Evolutionary conservation across 2,113 vertebrate species (phyloP).

Genomic region (Pao palembangensis): DNA sequence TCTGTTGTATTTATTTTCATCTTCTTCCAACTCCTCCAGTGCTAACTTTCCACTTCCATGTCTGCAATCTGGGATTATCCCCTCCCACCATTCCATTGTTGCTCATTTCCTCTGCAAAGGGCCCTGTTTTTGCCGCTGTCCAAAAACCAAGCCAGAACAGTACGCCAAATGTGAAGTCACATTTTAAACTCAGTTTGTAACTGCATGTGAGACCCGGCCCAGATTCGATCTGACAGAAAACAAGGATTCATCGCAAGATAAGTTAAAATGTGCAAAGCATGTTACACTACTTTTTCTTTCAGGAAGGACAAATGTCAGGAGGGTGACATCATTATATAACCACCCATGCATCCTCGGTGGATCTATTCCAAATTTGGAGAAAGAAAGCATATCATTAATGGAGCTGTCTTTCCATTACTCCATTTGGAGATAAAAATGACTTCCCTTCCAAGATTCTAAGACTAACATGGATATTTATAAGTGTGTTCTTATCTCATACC

Average conservation of each 20-base stretch:
- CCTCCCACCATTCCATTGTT: constrained; percentile 61
- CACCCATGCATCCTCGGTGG: constrained; percentile 45
- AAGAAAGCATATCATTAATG: constrained; percentile 40
- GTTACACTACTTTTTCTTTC: constrained; percentile 25
- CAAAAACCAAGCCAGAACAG: constrained; percentile 66
- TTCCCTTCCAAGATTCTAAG: not conserved
- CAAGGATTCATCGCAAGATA: constrained; percentile 8
- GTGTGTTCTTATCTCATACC: not conserved
- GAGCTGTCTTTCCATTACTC: constrained; percentile 17
- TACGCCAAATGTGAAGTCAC: constrained; percentile 74
- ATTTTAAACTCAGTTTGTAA: constrained; percentile 27
- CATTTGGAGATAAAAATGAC: constrained; percentile 11
- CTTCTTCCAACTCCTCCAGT: constrained; percentile 5
- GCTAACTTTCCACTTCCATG: constrained; percentile 33
- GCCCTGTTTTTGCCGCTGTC: constrained; percentile 47
- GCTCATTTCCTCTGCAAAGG: constrained; percentile 54
- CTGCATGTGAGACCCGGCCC: constrained; percentile 29
- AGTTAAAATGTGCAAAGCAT: constrained; percentile 22
- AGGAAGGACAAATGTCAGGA: constrained; percentile 41
- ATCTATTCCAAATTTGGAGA: constrained; percentile 57
- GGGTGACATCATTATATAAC: constrained; percentile 65
- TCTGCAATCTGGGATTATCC: constrained; percentile 43
- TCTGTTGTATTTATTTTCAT: constrained; percentile 4
- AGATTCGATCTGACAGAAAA: constrained; percentile 41
- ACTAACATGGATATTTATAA: not conserved